A percentile compares a stretch with the other conserved stretches of the same genome.
These are phyloP conservation scores for Ochotona princeps DNA, from an alignment of 2,113 vertebrate genomes.

Conservation along the genomic window DNA sequence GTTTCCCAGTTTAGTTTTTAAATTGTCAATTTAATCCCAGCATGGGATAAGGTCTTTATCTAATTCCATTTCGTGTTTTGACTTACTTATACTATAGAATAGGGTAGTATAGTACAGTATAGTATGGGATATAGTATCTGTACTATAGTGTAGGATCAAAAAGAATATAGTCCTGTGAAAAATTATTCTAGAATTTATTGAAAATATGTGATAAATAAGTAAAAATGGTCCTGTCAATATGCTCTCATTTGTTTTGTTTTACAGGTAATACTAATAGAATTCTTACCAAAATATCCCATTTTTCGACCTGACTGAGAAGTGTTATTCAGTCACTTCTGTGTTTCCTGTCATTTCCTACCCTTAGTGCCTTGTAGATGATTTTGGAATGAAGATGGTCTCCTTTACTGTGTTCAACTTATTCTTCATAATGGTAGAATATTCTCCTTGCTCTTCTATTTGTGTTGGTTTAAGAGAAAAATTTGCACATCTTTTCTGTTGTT, in stretches of 20 bases:
- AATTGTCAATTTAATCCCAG: slow-evolving; percentile 34
- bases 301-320: slow-evolving; percentile 97
- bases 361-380: slow-evolving; percentile 99
- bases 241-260: slow-evolving; percentile 82
- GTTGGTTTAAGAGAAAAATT: slow-evolving; percentile 91
- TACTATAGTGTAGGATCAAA: not conserved
- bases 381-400: slow-evolving; percentile 94
- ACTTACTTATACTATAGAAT: no score
- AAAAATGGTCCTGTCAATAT: slow-evolving; percentile 77
- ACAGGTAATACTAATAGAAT: slow-evolving; percentile 99
- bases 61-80: slow-evolving; percentile 30
- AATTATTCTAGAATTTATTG: slow-evolving; percentile 22
- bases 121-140: no score
- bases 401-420: slow-evolving; percentile 87
- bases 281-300: slow-evolving; percentile 99
- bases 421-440: slow-evolving; percentile 85
- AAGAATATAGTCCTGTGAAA: not conserved
- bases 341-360: slow-evolving; percentile 94
- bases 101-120: no score
- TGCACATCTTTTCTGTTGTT: slow-evolving; percentile 93
- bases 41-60: slow-evolving; percentile 20
- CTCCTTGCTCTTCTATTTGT: slow-evolving; percentile 85
- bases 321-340: slow-evolving; percentile 85
- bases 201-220: slow-evolving; percentile 43
- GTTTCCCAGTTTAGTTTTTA: slow-evolving; percentile 42